Conservation (phyloP, 2,888 invertebrate species). For the Heliothis peltigera region DNA sequence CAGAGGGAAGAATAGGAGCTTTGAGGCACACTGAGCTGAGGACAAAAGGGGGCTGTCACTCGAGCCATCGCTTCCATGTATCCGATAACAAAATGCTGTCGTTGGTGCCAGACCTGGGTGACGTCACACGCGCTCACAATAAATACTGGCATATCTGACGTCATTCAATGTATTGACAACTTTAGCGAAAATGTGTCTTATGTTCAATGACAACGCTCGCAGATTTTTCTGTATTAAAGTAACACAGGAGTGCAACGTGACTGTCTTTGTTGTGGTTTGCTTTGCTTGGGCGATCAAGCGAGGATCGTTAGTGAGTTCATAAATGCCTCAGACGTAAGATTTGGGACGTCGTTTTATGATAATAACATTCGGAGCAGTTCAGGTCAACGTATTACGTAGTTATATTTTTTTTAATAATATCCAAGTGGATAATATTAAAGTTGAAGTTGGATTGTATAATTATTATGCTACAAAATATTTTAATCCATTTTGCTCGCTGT, state of each 20-base stretch:
- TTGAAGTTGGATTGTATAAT: too few species aligned
- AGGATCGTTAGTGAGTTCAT: slow-evolving; percentile 53
- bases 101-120: slow-evolving; percentile 61
- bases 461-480: slow-evolving; percentile 10
- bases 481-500: background rate
- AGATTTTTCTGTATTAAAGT: slow-evolving; percentile 62
- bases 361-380: slow-evolving; percentile 6
- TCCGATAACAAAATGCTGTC: slow-evolving; percentile 71
- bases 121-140: slow-evolving; percentile 63
- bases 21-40: slow-evolving; percentile 60
- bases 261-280: slow-evolving; percentile 67
- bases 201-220: slow-evolving; percentile 38
- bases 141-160: slow-evolving; percentile 61
- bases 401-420: slow-evolving; percentile 1
- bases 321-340: slow-evolving; percentile 39
- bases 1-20: slow-evolving; percentile 66
- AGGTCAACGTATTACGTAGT: background rate
- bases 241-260: slow-evolving; percentile 59
- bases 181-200: slow-evolving; percentile 41
- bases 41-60: slow-evolving; percentile 68
- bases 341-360: slow-evolving; percentile 38
- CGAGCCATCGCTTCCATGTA: slow-evolving; percentile 62
- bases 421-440: background rate
- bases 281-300: slow-evolving; percentile 75
- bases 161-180: slow-evolving; percentile 49